Evolutionary conservation across 2,888 invertebrate genomes (phyloP).

Genomic region (Andrena praecox): DNA sequence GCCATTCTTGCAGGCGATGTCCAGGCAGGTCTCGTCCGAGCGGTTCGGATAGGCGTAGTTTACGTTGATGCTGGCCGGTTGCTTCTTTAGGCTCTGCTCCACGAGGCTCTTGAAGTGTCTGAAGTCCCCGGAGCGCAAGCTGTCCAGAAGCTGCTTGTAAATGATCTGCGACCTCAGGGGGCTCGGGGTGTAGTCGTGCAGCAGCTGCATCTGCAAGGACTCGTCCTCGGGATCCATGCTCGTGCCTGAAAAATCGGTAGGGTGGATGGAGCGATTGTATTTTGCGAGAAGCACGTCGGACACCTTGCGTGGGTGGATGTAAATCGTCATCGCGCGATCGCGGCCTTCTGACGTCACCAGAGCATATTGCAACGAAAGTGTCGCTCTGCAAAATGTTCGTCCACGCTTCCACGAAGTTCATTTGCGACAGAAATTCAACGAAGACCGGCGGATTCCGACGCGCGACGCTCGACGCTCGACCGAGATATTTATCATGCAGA

Average conservation of each 20-base stretch:
- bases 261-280: background rate
- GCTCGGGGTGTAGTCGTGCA: conserved; percentile 34
- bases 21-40: conserved; percentile 87
- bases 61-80: conserved; percentile 83
- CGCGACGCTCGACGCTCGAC: background rate
- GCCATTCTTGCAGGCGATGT: conserved; percentile 87
- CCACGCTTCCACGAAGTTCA: background rate
- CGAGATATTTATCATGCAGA: conserved; percentile 15
- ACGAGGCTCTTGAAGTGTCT: conserved; percentile 70
- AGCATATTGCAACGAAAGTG: background rate
- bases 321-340: conserved; percentile 8
- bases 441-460: background rate
- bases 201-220: conserved; percentile 55
- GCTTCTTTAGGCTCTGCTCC: conserved; percentile 53
- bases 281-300: background rate
- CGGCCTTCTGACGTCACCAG: conserved; percentile 52
- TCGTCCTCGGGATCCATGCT: conserved; percentile 69
- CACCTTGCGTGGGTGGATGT: conserved; percentile 16
- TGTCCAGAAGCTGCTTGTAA: conserved; percentile 53
- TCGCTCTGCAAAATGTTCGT: too few relatives aligned
- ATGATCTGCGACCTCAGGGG: conserved; percentile 29
- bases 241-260: background rate
- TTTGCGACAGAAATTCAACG: background rate
- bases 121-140: conserved; percentile 29
- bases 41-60: conserved; percentile 87